Evolutionary conservation across 2,888 invertebrate genomes (phyloP), one percentile per base, ranked within the genome.

Genomic region (Hetaerina titia): DNA sequence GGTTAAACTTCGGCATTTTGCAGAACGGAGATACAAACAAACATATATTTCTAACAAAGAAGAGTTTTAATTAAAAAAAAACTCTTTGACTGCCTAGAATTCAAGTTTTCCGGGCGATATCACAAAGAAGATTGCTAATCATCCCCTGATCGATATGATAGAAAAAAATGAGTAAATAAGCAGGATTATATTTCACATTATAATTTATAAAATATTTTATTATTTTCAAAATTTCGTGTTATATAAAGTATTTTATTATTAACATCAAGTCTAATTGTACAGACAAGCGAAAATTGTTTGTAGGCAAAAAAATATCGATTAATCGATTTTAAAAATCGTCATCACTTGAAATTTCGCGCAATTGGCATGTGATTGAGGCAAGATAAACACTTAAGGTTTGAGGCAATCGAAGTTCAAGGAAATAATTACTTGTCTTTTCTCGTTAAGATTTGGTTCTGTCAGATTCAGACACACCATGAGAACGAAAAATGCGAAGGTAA

Each of bases 321-420:
- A n/a, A 69, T 92, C 64, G 92, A 64, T 92, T 19, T 5, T 2
- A 92, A 6, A 69, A 56, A 92, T 19, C 22, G 57, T 22, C 19
- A 11, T 6, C 8, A 74, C 45, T 92, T 45, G 60, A 92, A 92
- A 92, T 57, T 92, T 92, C 92, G 92, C 92, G 92, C 92, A 92
- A 92, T 92, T 69, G 92, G 64, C 69, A 69, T 2, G 31, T 56
- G 56, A 45, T 74, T 25, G 60, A 1, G 22, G 81, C 6, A 58
- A 9, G 69, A 57, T 89, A 89, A 89, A 89, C 89, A 89, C 1
- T 60, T 60, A 0, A 15, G 4, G 60, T 15, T 60, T 15, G 74
- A 8, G 45, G 74, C 13, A 25, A 8, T 25, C 8, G 1, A 25
- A 74, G 31, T 31, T 81, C 13, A 11, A 7, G 31, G 45, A 45